Evolutionary conservation across 2,113 vertebrate species (phyloP).

Genomic region (Nothoprocta perdicaria): DNA sequence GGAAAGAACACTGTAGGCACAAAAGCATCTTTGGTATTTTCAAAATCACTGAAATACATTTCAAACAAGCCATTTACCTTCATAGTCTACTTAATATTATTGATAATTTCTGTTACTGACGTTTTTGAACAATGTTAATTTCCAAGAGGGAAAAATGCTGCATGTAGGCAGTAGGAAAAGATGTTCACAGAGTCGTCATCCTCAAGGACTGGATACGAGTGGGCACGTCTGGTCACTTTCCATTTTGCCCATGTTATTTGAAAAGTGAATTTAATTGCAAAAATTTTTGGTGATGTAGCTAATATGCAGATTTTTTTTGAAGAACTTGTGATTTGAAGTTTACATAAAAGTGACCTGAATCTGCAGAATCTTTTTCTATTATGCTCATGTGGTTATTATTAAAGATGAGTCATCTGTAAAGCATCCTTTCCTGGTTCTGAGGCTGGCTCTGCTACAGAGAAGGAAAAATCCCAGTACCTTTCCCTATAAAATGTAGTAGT

Average conservation of each 20-base stretch:
- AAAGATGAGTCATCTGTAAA: not conserved
- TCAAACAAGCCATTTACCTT: constrained; percentile 56
- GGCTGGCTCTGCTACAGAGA: not conserved
- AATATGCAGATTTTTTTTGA: not conserved
- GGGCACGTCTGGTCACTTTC: constrained; percentile 3
- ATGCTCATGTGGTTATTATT: not conserved
- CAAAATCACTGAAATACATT: constrained; percentile 31
- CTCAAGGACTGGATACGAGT: not conserved
- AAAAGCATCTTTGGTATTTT: constrained; percentile 64
- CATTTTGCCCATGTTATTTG: constrained; percentile 11
- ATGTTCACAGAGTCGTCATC: not conserved
- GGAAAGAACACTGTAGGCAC: constrained; percentile 32
- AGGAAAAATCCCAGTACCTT: not conserved
- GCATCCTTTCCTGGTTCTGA: not conserved
- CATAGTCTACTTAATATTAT: constrained; percentile 30
- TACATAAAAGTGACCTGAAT: not conserved
- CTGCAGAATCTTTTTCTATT: not conserved
- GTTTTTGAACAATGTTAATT: constrained; percentile 49
- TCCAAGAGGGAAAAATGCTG: constrained; percentile 45
- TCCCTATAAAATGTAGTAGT: not conserved
- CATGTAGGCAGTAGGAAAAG: not conserved
- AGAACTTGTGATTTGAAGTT: not conserved
- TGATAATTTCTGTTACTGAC: constrained; percentile 55
- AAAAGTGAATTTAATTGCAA: not conserved
- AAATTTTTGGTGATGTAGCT: not conserved